Base-by-base conservation (phyloP, 2,113 vertebrate genomes). In the Polypterus senegalus region DNA sequence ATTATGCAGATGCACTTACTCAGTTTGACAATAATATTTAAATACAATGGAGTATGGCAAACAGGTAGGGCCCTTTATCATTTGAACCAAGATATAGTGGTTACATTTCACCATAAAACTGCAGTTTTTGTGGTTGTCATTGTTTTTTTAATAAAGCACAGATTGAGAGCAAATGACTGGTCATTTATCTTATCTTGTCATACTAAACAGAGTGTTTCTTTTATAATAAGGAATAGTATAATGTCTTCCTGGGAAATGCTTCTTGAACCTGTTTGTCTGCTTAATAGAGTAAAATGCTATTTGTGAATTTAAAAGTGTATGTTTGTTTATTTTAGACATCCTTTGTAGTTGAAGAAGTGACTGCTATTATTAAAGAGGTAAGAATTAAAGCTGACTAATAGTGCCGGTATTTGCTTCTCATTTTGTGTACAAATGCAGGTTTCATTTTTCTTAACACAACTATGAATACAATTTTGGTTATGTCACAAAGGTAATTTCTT, bases 321-420 rank as follows among this genome's bases (percentile, higher is more conserved):
- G 49, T 44, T 51, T 73, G 3, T 70, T 43, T 11, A 10, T 7
- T 76, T 11, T 74, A 97, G 93, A 84, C 84, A 45, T 64, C 78
- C 6, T 97, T 98, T 71, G 77, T 88, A 47, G 88, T 91, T 10
- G 95, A 97, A 62, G 94, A 97, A 82, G 91, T 97, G 65, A 93
- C 83, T 79, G 78, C 81, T 77, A 91, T 97, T 57, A 88, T 97
- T 44, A 93, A 92, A 79, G 92, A 97, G 90, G 95, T 97, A 82
- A 62, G 55, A 47, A 4, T 5, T 2, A 2, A 46, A 46, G n/a
- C 4, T 51, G 47, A 46, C 52, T 57, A 7, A 55, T 27, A 4
- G 45, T 10, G 10, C 45, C 3, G 49, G 47, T 55, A 8, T 48
- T 27, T 9, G 46, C 43, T 43, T 65, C 55, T 3, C 7, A 52